Evolutionary conservation across 2,113 vertebrate species (phyloP).

Genomic region (Monarcha castaneiventris): DNA sequence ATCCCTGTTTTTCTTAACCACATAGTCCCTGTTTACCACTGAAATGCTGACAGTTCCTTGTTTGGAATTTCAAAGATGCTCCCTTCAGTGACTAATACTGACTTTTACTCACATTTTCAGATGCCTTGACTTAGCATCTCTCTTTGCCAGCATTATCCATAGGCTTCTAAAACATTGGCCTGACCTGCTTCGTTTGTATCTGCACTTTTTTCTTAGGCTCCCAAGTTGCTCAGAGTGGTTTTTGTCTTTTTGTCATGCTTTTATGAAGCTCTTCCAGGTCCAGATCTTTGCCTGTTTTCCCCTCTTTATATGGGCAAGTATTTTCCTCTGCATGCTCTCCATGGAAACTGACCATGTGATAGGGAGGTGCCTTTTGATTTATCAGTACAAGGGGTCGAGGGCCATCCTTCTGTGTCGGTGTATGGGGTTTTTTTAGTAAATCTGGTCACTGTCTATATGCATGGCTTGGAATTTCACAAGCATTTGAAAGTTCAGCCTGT

Average conservation of each 20-base stretch:
- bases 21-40: background rate
- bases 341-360: background rate
- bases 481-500: background rate
- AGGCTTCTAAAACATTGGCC: background rate
- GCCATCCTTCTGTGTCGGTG: background rate
- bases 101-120: background rate
- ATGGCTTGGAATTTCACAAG: background rate
- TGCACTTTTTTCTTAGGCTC: background rate
- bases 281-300: background rate
- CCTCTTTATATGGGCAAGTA: background rate
- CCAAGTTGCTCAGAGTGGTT: background rate
- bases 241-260: background rate
- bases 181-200: background rate
- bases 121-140: background rate
- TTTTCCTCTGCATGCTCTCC: background rate
- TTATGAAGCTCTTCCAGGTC: background rate
- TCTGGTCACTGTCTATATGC: background rate
- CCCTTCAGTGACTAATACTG: background rate
- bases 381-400: background rate
- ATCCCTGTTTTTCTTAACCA: background rate
- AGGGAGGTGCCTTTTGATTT: background rate
- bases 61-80: background rate
- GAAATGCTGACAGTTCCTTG: background rate
- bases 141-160: background rate
- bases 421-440: background rate